Base-by-base conservation (phyloP, 2,113 vertebrate genomes). In the Charina bottae region DNA sequence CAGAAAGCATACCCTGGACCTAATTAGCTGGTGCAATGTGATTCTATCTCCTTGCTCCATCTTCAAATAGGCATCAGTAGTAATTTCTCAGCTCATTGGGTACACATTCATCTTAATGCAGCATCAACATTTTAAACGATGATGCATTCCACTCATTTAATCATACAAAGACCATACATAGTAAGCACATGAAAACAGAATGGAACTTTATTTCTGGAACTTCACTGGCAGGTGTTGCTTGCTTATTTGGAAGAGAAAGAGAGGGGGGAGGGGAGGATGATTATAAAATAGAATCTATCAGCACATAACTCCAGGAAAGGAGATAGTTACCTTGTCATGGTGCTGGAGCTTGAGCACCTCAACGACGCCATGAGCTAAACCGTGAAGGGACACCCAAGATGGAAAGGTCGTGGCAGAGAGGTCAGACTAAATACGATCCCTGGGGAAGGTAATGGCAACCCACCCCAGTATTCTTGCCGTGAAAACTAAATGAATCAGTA, bases 71-170 rank as follows among this genome's bases (percentile, higher is more conserved):
- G 33, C 23, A 93, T 91, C 90, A 83, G 0, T 33, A 88, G 95
- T 95, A 96, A 97, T 97, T 97, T 97, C 94, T 97, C 95, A 97
- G 97, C 96, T 97, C 97, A 97, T 97, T 97, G 96, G 96, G 90
- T 96, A 91, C 94, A 95, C 95, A 97, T 97, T 97, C 97, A 94
- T 98, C 95, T 94, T 98, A 97, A 97, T 96, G 96, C 96, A 93
- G 94, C 96, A 97, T 97, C 97, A 96, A 93, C 96, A 96, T 96
- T 98, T 95, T 97, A 97, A 97, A 97, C 96, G 96, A 89, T 97
- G 97, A 97, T 97, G 95, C 94, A 93, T 97, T 98, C 92, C 94
- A 94, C 96, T 97, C 93, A 89, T 96, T 97, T 96, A 97, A 97
- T 96, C 95, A 97, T 97, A 96, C 89, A 94, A 97, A 97, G 97